A percentile compares a stretch with the other conserved stretches of the same genome.
phyloP scores from a whole-genome alignment of 2,888 invertebrate genomes.

The Euproctis similis region DNA sequence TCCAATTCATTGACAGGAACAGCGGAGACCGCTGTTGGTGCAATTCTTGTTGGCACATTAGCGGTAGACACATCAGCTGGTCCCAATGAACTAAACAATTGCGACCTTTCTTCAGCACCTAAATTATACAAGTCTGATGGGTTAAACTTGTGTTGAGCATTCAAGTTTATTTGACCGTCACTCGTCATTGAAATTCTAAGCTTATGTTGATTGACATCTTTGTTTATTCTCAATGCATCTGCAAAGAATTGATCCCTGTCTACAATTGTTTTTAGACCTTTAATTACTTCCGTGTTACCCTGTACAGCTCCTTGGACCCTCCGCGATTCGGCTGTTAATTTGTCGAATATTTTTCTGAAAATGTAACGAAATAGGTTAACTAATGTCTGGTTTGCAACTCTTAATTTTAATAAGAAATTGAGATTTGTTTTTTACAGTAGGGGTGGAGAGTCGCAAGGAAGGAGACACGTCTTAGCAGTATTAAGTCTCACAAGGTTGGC shows the following conservation, averaged over 20 bases:
- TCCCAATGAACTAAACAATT: constrained; percentile 50
- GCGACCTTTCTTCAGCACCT: constrained; percentile 42
- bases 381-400: too few relatives aligned
- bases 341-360: constrained; percentile 75
- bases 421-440: too few relatives aligned
- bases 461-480: too few relatives aligned
- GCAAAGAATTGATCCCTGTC: constrained; percentile 76
- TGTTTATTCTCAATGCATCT: constrained; percentile 69
- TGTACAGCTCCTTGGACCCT: constrained; percentile 58
- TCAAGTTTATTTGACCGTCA: constrained; percentile 61
- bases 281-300: constrained; percentile 75
- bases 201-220: constrained; percentile 67
- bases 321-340: constrained; percentile 72
- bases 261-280: constrained; percentile 63
- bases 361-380: too few relatives aligned
- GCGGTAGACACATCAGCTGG: constrained; percentile 34
- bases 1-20: constrained; percentile 32
- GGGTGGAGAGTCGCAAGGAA: too few relatives aligned
- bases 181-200: constrained; percentile 64
- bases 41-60: constrained; percentile 48
- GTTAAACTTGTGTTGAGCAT: constrained; percentile 56
- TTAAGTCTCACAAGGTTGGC: too few relatives aligned
- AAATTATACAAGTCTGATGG: constrained; percentile 51
- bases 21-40: constrained; percentile 30
- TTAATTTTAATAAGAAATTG: too few relatives aligned